Evolutionary conservation across 1,140 invertebrate species (phyloP).

Genomic region (Holotrichia oblita): DNA sequence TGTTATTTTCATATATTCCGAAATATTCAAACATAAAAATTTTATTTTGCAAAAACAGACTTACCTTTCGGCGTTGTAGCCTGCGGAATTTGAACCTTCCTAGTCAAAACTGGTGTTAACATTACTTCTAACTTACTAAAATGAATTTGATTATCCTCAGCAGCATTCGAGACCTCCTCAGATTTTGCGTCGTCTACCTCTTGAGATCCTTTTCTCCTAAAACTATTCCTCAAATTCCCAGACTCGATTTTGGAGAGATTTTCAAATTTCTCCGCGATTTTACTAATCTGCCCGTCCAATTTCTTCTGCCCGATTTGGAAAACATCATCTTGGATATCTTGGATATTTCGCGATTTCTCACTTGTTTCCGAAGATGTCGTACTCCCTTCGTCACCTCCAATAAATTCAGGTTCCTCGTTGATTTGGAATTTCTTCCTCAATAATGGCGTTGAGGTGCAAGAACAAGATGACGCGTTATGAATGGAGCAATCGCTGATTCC

Average conservation of each 20-base stretch:
- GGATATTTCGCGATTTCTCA: neutral
- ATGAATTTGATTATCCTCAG: neutral
- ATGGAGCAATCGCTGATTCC: slow-evolving; percentile 69
- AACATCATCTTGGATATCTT: neutral
- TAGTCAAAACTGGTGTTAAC: neutral
- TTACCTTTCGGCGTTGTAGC: neutral
- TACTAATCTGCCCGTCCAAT: slow-evolving; percentile 11
- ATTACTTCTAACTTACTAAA: slow-evolving; percentile 22
- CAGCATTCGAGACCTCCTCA: neutral
- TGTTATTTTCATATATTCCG: no score
- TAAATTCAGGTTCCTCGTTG: slow-evolving; percentile 57
- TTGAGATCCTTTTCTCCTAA: neutral
- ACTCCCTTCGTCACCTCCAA: neutral
- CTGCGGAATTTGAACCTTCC: neutral
- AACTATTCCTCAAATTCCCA: neutral
- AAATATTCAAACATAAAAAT: no score
- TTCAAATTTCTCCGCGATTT: slow-evolving; percentile 36
- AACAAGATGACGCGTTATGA: slow-evolving; percentile 48
- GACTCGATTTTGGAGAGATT: neutral
- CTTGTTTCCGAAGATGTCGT: neutral
- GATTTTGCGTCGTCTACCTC: neutral
- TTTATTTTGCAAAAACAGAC: neutral
- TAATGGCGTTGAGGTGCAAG: slow-evolving; percentile 52
- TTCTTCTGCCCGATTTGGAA: neutral
- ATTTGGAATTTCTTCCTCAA: slow-evolving; percentile 60